Evolutionary conservation across 2,888 invertebrate genomes (phyloP).

Genomic region (Fabriciana adippe): DNA sequence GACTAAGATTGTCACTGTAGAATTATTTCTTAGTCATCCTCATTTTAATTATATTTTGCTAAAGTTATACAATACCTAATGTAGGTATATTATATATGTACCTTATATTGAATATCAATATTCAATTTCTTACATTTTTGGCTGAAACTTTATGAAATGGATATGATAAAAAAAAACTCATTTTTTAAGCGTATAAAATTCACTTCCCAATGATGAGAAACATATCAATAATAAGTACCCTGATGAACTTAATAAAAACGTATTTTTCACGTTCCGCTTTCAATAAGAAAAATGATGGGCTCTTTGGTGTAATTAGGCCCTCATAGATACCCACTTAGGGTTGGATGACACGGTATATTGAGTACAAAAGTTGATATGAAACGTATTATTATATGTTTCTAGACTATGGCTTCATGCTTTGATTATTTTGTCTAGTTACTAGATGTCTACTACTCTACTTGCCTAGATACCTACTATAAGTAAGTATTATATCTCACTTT

Average conservation of each 20-base stretch:
- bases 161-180: no score
- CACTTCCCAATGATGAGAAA: not conserved
- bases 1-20: no score
- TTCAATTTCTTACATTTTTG: no score
- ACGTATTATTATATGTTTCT: constrained; percentile 26
- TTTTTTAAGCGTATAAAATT: no score
- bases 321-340: constrained; percentile 45
- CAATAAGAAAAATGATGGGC: constrained; percentile 52
- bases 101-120: no score
- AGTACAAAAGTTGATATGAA: constrained; percentile 37
- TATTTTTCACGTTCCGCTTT: constrained; percentile 56
- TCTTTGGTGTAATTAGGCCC: constrained; percentile 54
- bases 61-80: no score
- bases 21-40: no score
- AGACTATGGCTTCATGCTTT: constrained; percentile 4
- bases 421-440: not conserved
- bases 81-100: no score
- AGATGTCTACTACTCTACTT: not conserved
- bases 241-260: constrained; percentile 1
- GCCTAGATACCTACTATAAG: no score
- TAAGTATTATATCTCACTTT: no score
- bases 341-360: constrained; percentile 49
- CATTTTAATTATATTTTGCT: no score
- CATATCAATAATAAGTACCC: constrained; percentile 32
- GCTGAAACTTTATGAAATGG: no score